These are phyloP conservation scores for Sebastes steindachneri DNA, from an alignment of 2,797 vertebrate species.

Conservation along the genomic window DNA sequence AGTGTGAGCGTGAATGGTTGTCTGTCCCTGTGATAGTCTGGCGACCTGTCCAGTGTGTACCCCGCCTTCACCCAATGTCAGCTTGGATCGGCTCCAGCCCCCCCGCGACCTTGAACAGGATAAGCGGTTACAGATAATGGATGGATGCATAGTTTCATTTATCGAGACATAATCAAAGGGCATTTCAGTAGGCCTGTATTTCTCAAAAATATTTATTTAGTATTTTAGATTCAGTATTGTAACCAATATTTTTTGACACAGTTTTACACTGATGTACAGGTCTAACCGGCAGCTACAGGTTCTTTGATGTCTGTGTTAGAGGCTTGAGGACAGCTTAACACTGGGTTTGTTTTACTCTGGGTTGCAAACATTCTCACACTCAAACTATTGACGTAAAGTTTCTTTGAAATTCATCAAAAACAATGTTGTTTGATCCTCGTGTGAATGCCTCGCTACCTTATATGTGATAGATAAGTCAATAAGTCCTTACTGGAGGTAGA, in stretches of 20 bases:
- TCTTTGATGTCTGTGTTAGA: slow-evolving; percentile 9
- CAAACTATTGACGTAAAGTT: not conserved
- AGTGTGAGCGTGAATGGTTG: too few relatives aligned
- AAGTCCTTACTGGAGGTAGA: not conserved
- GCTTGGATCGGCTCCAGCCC: too few relatives aligned
- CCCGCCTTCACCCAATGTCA: too few relatives aligned
- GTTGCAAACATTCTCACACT: not conserved
- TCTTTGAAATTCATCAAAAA: slow-evolving; percentile 7
- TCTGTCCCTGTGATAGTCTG: too few relatives aligned
- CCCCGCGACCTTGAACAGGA: too few relatives aligned
- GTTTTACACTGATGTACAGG: not conserved
- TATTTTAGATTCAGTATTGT: not conserved
- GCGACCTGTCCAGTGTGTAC: too few relatives aligned
- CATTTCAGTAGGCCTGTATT: not conserved
- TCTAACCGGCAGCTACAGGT: not conserved
- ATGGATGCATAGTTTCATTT: not conserved
- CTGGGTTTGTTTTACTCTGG: not conserved
- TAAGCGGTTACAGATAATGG: too few relatives aligned
- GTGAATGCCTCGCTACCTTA: not conserved
- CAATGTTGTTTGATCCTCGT: not conserved
- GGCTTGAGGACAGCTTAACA: not conserved
- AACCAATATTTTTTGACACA: not conserved
- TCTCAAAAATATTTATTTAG: not conserved
- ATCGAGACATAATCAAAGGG: not conserved
- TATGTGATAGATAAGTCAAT: not conserved